phyloP scores from a whole-genome alignment of 2,888 invertebrate genomes.

The Amiota minor region DNA sequence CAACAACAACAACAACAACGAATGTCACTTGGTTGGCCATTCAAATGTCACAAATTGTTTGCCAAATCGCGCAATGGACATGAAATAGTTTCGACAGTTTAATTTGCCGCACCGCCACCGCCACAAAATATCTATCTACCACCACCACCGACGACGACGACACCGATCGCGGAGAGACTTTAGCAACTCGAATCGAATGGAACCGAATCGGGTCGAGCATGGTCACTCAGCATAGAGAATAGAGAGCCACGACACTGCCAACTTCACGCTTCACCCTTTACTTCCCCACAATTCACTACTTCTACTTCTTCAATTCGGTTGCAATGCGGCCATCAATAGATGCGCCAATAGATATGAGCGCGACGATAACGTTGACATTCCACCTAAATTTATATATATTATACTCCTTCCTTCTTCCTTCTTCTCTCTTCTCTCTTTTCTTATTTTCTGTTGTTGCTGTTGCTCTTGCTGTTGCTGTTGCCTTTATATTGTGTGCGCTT shows the following conservation, averaged over 20 bases:
- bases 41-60: slow-evolving; percentile 71
- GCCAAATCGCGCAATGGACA: slow-evolving; percentile 68
- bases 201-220: slow-evolving; percentile 10
- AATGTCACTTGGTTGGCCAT: slow-evolving; percentile 65
- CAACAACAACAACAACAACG: slow-evolving; percentile 53
- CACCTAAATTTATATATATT: slow-evolving; percentile 65
- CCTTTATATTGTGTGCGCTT: slow-evolving; percentile 49
- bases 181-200: neutral
- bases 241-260: neutral
- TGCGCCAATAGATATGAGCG: slow-evolving; percentile 62
- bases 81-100: slow-evolving; percentile 72
- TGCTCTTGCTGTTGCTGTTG: too few relatives aligned
- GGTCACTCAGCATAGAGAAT: neutral
- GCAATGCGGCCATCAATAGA: slow-evolving; percentile 42
- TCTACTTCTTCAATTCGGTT: too few relatives aligned
- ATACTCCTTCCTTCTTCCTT: slow-evolving; percentile 46
- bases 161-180: neutral
- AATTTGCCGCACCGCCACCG: slow-evolving; percentile 60
- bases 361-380: slow-evolving; percentile 66
- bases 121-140: slow-evolving; percentile 20
- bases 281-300: too few relatives aligned
- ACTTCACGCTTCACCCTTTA: neutral
- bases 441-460: neutral
- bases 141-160: slow-evolving; percentile 31
- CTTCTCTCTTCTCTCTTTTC: neutral